Evolutionary conservation across 2,113 vertebrate species (phyloP).

Genomic region (Chitala chitala): DNA sequence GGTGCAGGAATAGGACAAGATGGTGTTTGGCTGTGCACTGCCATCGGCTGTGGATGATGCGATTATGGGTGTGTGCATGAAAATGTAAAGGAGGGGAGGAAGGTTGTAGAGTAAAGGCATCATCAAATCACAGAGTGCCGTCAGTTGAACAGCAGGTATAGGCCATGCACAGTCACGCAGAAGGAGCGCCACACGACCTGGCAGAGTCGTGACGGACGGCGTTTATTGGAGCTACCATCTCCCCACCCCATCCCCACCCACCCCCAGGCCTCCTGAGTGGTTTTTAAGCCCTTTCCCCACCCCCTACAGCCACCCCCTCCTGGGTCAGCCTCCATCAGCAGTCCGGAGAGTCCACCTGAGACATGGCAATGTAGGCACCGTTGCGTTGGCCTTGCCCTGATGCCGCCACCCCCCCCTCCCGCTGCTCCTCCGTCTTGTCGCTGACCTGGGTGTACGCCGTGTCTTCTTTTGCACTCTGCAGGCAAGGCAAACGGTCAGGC

Average conservation of each 20-base stretch:
- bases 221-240: constrained; percentile 34
- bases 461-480: constrained; percentile 63
- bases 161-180: constrained; percentile 50
- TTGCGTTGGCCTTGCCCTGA: constrained; percentile 55
- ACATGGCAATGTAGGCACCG: constrained; percentile 71
- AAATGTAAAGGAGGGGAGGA: background rate
- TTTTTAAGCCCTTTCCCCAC: constrained; percentile 28
- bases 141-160: constrained; percentile 38
- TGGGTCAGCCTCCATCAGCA: constrained; percentile 54
- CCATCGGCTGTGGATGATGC: background rate
- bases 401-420: constrained; percentile 42
- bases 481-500: background rate
- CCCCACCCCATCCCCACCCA: constrained; percentile 33
- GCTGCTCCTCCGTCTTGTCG: constrained; percentile 59
- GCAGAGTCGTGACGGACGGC: constrained; percentile 42
- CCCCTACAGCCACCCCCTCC: constrained; percentile 43
- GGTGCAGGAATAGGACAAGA: background rate
- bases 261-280: constrained; percentile 16
- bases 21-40: background rate
- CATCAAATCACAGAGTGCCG: background rate
- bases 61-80: background rate
- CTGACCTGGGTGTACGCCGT: constrained; percentile 68
- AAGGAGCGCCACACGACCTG: constrained; percentile 41
- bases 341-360: constrained; percentile 67
- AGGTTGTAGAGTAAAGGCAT: constrained; percentile 2